Evolutionary conservation across 2,797 vertebrate genomes (phyloP).

Genomic region (Phalanger gymnotis): DNA sequence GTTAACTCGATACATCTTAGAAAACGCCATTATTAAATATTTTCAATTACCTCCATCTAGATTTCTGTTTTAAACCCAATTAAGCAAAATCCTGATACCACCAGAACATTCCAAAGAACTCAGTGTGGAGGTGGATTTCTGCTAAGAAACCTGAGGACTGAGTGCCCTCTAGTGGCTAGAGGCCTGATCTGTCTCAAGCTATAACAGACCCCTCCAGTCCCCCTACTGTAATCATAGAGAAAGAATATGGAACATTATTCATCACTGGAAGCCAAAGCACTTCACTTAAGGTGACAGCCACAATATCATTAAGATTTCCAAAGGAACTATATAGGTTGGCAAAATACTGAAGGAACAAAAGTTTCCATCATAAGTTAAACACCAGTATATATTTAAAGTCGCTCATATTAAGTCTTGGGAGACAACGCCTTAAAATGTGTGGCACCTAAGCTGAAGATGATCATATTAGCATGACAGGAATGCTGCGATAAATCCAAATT

Average conservation of each 20-base stretch:
- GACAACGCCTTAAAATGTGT: not conserved
- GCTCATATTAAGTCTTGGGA: fast-evolving
- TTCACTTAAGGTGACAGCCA: slow-evolving; percentile 57
- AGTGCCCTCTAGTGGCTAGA: slow-evolving; percentile 80
- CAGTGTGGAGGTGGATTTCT: slow-evolving; percentile 29
- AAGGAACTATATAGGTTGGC: not conserved
- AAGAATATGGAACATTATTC: not conserved
- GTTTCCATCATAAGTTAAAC: slow-evolving; percentile 49
- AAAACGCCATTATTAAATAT: not conserved
- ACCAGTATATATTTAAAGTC: not conserved
- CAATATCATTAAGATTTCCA: slow-evolving; percentile 40
- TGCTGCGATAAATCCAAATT: slow-evolving; percentile 50
- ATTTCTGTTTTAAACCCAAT: not conserved
- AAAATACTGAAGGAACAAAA: not conserved
- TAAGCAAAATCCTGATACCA: not conserved
- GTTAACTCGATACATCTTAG: fast-evolving
- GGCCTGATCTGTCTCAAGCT: fast-evolving
- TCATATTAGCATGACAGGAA: not conserved
- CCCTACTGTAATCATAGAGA: not conserved
- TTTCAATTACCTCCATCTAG: not conserved
- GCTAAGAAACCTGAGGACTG: not conserved
- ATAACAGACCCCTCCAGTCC: fast-evolving
- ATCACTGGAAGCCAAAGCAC: fast-evolving
- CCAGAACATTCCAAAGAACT: slow-evolving; percentile 19
- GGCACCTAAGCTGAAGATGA: not conserved